Evolutionary conservation across 2,797 vertebrate genomes (phyloP), one percentile per base, ranked within the genome.

Genomic region (Xenops minutus): DNA sequence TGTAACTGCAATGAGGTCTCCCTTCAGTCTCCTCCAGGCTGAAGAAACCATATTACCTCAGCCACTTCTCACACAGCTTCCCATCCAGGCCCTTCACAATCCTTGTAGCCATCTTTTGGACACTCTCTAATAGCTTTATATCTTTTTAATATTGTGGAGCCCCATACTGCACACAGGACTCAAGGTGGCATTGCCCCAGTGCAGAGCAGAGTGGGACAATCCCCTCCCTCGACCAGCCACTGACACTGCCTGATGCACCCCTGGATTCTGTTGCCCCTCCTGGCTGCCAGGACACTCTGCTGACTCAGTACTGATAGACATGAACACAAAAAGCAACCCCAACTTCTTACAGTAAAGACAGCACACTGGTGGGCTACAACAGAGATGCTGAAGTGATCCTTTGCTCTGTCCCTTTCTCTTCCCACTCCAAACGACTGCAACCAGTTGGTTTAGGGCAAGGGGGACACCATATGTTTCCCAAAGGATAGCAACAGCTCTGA

Each of bases 101-200:
- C 32, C 23, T 72, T 0, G 0, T 36, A 13, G 22, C 26, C 18
- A 4, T 87, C 26, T 10, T 49, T 43, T 43, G 23, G 30, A 46
- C 10, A 2, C 12, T 66, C 3, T 14, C 43, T 44, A 17, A 39
- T 3, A 22, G 14, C 3, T 30, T 21, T 18, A 39, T 51, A 9
- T 17, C 24, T 44, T n/a, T 37, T 19, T 34, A 21, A 6, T 7
- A 26, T 2, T 30, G 4, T 46, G 12, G 8, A 4, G 5, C 12
- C 39, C 8, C 17, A 30, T 74, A 26, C 17, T 46, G 44, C 4
- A 18, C 23, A 18, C 24, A 59, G 46, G 0, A 1, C 30, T 59
- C 0, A 0, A 59, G n/a, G n/a, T 1, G 46, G 26, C 39, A 39
- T n/a, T 0, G 0, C 7, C 12, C 17, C 17, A 67, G 30, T 0